phyloP scores from a whole-genome alignment of 2,888 invertebrate species.

The Agapostemon virescens region DNA sequence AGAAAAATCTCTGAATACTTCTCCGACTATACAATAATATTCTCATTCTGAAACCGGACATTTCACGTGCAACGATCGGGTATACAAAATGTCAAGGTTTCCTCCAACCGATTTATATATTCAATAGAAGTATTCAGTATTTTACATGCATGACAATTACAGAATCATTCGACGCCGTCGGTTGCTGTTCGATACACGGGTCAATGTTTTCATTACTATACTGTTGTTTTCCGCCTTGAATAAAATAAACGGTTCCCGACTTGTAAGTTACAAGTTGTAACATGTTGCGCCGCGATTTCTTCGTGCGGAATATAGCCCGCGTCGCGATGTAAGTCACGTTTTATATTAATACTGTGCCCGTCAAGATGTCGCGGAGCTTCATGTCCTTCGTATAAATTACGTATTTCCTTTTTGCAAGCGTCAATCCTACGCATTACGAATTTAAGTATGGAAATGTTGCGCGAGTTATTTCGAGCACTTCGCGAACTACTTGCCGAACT shows the following conservation, averaged over 20 bases:
- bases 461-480: not conserved
- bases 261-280: not conserved
- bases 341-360: conserved; percentile 11
- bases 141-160: not conserved
- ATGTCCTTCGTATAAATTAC: conserved; percentile 14
- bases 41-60: no score
- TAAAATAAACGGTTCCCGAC: conserved; percentile 21
- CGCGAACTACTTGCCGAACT: not conserved
- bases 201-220: not conserved
- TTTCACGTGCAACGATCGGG: no score
- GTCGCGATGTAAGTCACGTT: not conserved
- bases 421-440: not conserved
- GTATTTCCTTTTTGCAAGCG: not conserved
- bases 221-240: not conserved
- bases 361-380: conserved; percentile 7
- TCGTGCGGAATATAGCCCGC: not conserved
- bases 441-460: not conserved
- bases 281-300: not conserved
- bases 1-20: no score
- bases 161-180: not conserved
- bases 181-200: not conserved
- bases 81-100: not conserved
- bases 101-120: not conserved
- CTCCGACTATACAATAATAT: no score
- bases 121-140: not conserved